Evolutionary conservation across 2,113 vertebrate genomes (phyloP), one percentile per base, ranked within the genome.

Genomic region (Arenaria interpres): DNA sequence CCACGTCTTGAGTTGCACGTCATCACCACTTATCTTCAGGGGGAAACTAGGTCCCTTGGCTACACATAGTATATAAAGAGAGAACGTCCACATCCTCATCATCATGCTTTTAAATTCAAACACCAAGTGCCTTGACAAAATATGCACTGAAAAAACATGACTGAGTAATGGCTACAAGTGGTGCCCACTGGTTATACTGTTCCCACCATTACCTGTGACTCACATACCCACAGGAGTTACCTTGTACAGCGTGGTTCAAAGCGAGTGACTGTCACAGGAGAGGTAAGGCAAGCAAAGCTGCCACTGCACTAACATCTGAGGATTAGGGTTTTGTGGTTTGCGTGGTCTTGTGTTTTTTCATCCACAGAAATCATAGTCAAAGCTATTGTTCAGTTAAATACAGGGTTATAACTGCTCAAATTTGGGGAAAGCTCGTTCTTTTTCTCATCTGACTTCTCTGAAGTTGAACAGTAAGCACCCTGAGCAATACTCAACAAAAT

Each of bases 41-140:
- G 17, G 8, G 21, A 51, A 51, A 73, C 30, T 64, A 62, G 19
- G 9, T 60, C 14, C 54, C 16, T 9, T 33, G 5, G 48, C 48
- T 28, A 59, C 8, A 19, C 3, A 18, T 0, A 57, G 27, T 0
- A 16, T 9, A 43, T 25, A 54, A 6, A 79, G 23, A 57, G 5
- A 75, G 4, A 69, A 77, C 2, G 6, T 20, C 53, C 82, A 45
- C 14, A 22, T 32, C 17, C 1, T 53, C 59, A 19, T 2, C 32
- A 8, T 12, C 41, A 20, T 11, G 10, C 17, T 78, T 78, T 67
- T 35, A 45, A 68, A 63, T 50, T 45, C 60, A 50, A 45, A 64
- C 23, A 6, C 17, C 25, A 64, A 71, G 21, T 9, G 21, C 23
- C 41, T 50, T 25, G 14, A 76, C 23, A 59, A 67, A 59, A 67